Percentiles rank a stretch among this genome's conserved stretches.
Evolutionary conservation across 2,113 vertebrate genomes (phyloP).

Genomic region (Hylia prasina): DNA sequence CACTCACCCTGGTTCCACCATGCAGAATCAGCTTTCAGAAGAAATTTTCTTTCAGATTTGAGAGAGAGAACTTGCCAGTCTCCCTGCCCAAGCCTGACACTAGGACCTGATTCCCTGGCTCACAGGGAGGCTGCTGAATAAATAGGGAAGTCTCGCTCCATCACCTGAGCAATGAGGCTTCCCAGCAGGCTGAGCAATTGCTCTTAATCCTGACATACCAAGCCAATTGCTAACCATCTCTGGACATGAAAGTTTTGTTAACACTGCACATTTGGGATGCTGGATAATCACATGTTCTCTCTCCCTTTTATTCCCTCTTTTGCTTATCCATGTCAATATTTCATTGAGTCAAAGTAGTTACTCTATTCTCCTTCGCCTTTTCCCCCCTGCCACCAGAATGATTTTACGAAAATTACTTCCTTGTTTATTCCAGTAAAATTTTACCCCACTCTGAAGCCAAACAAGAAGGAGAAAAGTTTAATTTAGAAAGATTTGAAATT

Average conservation of each 20-base stretch:
- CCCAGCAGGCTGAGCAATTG: neutral
- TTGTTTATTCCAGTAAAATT: slow-evolving; percentile 41
- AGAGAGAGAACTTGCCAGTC: neutral
- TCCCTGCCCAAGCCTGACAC: neutral
- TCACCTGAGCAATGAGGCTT: slow-evolving; percentile 33
- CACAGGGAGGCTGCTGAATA: neutral
- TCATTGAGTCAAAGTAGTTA: neutral
- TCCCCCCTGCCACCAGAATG: neutral
- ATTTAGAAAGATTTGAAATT: slow-evolving; percentile 52
- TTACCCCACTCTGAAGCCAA: neutral
- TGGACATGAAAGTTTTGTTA: neutral
- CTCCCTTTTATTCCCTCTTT: neutral
- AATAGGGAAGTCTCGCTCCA: neutral
- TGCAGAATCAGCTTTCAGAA: neutral
- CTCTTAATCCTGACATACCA: neutral
- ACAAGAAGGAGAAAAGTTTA: slow-evolving; percentile 7
- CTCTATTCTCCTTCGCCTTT: neutral
- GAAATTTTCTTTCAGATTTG: neutral
- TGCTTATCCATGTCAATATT: neutral
- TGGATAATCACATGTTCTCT: neutral
- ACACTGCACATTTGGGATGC: neutral
- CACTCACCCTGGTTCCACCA: neutral
- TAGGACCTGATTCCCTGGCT: neutral
- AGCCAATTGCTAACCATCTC: neutral
- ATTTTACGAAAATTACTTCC: neutral